Conservation (phyloP, 2,113 vertebrate genomes). For the Ondatra zibethicus region DNA sequence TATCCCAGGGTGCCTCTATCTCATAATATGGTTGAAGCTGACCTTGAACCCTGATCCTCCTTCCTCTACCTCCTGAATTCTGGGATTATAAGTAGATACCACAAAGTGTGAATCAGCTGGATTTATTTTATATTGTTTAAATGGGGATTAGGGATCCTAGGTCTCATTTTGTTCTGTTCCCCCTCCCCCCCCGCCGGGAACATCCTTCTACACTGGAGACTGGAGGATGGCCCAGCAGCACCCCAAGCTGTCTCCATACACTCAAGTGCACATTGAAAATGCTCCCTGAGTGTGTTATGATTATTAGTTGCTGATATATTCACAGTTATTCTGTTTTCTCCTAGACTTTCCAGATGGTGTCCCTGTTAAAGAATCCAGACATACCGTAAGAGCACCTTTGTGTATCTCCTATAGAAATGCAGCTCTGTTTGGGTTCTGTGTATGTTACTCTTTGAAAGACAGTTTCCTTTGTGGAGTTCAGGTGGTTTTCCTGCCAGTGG, state of each 20-base stretch:
- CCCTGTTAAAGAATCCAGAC: accelerated
- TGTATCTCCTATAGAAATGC: neutral
- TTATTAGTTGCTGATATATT: neutral
- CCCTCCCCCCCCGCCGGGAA: accelerated
- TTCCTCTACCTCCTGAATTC: neutral
- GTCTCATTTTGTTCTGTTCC: neutral
- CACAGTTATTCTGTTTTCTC: neutral
- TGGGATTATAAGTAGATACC: neutral
- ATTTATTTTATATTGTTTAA: neutral
- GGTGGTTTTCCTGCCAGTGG: neutral
- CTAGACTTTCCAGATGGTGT: neutral
- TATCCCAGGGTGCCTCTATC: neutral
- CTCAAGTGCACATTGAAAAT: neutral
- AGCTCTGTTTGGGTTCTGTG: neutral
- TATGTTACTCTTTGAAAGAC: neutral
- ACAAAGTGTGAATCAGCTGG: neutral
- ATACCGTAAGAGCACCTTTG: neutral
- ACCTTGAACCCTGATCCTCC: neutral
- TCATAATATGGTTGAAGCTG: neutral
- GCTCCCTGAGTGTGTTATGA: neutral
- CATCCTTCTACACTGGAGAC: neutral
- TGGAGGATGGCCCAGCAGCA: neutral
- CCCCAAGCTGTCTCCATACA: neutral
- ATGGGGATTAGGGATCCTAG: neutral
- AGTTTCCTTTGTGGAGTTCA: neutral